Percentiles rank a stretch among this genome's conserved stretches.
phyloP scores from a whole-genome alignment of 2,797 vertebrate genomes.

The Anas bahamensis region DNA sequence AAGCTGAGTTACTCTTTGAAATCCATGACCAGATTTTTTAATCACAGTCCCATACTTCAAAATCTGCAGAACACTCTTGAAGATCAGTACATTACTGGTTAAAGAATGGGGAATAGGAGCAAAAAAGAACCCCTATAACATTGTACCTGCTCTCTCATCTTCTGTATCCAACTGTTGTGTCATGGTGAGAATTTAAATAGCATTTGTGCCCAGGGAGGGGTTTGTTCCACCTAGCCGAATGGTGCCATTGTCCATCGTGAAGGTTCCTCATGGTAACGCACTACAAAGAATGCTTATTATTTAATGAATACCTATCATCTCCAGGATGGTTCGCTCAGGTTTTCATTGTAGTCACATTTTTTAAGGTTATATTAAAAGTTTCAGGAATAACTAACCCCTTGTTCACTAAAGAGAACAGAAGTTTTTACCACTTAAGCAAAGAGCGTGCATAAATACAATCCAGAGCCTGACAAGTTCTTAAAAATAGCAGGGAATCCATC shows the following conservation, averaged over 20 bases:
- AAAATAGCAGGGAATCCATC: constrained; percentile 1
- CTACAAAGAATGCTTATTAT: constrained; percentile 47
- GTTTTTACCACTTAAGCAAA: neutral
- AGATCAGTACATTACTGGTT: neutral
- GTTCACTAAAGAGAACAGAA: neutral
- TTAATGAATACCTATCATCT: constrained; percentile 10
- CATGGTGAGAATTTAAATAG: constrained; percentile 4
- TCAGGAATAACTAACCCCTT: constrained; percentile 1
- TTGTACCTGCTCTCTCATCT: neutral
- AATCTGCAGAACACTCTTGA: neutral
- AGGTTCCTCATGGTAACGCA: neutral
- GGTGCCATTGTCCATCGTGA: neutral
- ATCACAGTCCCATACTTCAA: neutral
- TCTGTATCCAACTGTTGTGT: neutral
- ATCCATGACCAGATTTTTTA: neutral
- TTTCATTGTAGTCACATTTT: constrained; percentile 11
- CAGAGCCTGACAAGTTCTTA: neutral
- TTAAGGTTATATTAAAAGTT: constrained; percentile 32
- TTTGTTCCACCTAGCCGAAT: neutral
- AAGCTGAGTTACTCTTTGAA: constrained; percentile 3
- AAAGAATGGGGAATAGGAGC: neutral
- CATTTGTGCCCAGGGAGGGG: neutral
- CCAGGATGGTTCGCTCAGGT: constrained; percentile 6
- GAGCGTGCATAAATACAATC: neutral
- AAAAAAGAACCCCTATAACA: neutral